Conservation (phyloP, 2,888 invertebrate genomes). For the Leptopilina syphax region DNA sequence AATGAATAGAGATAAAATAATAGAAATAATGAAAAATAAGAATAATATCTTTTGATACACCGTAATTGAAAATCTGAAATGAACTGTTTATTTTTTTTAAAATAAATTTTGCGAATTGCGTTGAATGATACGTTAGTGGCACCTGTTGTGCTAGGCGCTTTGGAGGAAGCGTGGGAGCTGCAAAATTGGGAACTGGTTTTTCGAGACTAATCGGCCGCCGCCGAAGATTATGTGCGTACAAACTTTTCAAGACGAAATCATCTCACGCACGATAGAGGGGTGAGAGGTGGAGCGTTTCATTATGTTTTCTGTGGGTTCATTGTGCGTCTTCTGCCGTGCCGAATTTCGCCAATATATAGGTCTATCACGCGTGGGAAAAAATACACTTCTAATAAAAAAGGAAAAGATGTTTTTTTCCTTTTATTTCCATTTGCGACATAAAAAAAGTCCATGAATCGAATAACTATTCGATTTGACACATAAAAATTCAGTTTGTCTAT, state of each 20-base stretch:
- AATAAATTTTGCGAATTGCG: slow-evolving; percentile 9
- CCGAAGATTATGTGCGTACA: slow-evolving; percentile 55
- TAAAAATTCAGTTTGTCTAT: no score
- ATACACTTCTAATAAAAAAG: neutral
- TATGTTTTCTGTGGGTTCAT: slow-evolving; percentile 46
- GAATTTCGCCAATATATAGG: slow-evolving; percentile 47
- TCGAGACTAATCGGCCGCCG: slow-evolving; percentile 67
- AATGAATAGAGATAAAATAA: no score
- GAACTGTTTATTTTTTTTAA: neutral
- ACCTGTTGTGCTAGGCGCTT: slow-evolving; percentile 54
- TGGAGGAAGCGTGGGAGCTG: slow-evolving; percentile 66
- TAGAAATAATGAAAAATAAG: no score
- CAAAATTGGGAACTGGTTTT: slow-evolving; percentile 67
- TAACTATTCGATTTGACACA: neutral
- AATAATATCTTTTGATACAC: no score
- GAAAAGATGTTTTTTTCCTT: neutral
- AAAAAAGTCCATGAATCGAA: no score
- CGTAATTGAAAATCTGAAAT: no score
- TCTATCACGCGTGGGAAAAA: slow-evolving; percentile 53
- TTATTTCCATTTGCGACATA: neutral
- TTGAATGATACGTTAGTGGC: neutral
- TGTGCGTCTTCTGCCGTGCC: slow-evolving; percentile 38
- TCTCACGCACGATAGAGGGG: slow-evolving; percentile 39
- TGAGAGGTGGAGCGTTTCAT: slow-evolving; percentile 49
- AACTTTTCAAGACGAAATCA: slow-evolving; percentile 50